Base-by-base conservation (phyloP, 37 sponge, comb jelly and placozoan genomes). In the Mnemiopsis leidyi region DNA sequence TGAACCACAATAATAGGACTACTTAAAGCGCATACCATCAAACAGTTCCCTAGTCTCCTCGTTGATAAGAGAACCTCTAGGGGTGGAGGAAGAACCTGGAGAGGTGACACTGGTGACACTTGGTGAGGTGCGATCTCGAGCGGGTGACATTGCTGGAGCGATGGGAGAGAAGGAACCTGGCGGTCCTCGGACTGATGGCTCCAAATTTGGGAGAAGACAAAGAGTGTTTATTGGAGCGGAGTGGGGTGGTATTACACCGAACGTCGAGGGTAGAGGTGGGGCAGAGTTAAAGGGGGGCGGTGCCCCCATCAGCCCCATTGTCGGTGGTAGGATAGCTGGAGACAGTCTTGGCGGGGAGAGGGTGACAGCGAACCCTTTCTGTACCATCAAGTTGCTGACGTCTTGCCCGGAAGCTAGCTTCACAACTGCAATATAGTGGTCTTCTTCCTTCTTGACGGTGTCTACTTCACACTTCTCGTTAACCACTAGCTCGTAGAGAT, bases 401-500 rank as follows among this genome's bases (percentile, higher is more conserved):
- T 77, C 79, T 36, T 77, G 32, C 5, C 79, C 79, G 35, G 26
- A 31, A 20, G 26, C 18, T 13, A 77, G 79, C 0, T 77, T 13
- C 35, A 77, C 1, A 2, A 36, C 1, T 5, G 33, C 79, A 0
- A 16, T 26, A 36, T 77, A 77, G 5, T 0, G 5, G 36, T 32
- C 79, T 16, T 33, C 79, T 77, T 32, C 32, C 33, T 77, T 77
- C 1, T 48, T 48, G 9, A 77, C 35, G 7, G 33, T 36, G 33
- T 77, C 79, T 9, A 77, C 18, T 18, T 38, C 36, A 33, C 90
- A 85, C 48, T 38, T 40, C 90, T 85, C 90, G 18, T 85, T 85
- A 0, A 85, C 90, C 38, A 85, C 61, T 40, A 39, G 21, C 61
- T 85, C 90, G 48, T 85, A 85, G 3, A 85, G 61, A 28, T n/a